phyloP scores from a whole-genome alignment of 2,113 vertebrate genomes.

The Ranitomeya imitator region DNA sequence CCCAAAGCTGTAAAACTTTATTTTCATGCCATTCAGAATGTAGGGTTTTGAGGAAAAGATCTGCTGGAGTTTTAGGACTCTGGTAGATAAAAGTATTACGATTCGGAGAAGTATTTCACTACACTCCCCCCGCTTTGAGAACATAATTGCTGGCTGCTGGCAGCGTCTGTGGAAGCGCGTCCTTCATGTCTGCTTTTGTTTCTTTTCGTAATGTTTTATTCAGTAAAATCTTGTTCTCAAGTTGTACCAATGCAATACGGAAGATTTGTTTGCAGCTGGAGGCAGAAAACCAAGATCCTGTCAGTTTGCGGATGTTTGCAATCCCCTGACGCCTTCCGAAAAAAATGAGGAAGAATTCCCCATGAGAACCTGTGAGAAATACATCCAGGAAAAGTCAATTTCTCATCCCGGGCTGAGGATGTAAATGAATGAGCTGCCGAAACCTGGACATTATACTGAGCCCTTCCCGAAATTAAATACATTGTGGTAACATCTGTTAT shows the following conservation, averaged over 20 bases:
- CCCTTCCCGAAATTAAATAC: neutral
- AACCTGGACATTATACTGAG: neutral
- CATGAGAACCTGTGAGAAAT: conserved; percentile 72
- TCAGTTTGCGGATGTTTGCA: conserved; percentile 82
- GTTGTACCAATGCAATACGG: conserved; percentile 34
- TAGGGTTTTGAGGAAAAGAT: neutral
- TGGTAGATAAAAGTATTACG: neutral
- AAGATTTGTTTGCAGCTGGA: conserved; percentile 61
- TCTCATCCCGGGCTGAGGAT: conserved; percentile 68
- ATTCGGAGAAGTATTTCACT: neutral
- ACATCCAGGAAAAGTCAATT: conserved; percentile 71
- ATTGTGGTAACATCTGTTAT: neutral
- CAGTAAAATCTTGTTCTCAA: conserved; percentile 36
- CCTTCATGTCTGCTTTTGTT: conserved; percentile 32
- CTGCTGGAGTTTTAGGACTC: neutral
- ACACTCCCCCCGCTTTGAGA: neutral
- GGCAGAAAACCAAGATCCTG: conserved; percentile 83
- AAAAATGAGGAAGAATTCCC: conserved; percentile 80
- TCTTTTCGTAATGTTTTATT: conserved; percentile 40
- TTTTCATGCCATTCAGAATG: neutral
- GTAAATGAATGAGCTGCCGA: neutral
- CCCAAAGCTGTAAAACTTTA: neutral
- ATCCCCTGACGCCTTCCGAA: conserved; percentile 78
- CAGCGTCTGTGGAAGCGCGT: neutral
- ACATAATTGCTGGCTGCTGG: neutral